Base-by-base conservation (phyloP, 2,113 vertebrate species). In the Camelus dromedarius region DNA sequence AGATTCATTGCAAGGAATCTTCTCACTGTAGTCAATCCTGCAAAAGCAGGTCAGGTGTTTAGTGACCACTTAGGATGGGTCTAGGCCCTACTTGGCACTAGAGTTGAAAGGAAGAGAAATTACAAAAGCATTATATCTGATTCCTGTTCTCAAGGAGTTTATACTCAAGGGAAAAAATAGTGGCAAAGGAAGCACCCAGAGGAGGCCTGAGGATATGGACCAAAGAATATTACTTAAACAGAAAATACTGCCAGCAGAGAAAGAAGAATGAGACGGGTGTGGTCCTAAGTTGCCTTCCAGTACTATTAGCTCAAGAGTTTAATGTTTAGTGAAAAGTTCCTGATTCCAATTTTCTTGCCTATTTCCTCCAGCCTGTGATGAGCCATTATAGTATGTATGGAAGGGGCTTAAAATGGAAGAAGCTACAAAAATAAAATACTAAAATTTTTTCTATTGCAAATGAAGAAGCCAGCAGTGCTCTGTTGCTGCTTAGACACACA, bases 401-500 rank as follows among this genome's bases (percentile, higher is more conserved):
- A 87, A 92, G 60, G 35, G 64, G 30, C 26, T 86, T 80, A 95
- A 92, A 69, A 70, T 26, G n/a, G 46, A 89, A 90, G 32, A 73
- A 2, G 10, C 22, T 83, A 77, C 24, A 88, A 64, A 91, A 77
- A 54, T 77, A 79, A 95, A 92, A 75, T n/a, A 90, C n/a, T 92
- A 80, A 28, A 72, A 66, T n/a, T 58, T 91, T 93, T 95, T 90
- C 52, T 48, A 80, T 26, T 69, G 30, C 52, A 28, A 96, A 64
- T 7, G 26, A 19, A 86, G 92, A 77, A 88, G 67, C 56, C 81
- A 76, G 30, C 70, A 90, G 38, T 81, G 5, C 89, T n/a, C 46
- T 19, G 6, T 60, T 42, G 32, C 54, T 84, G 70, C 20, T 20
- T 75, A 5, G 35, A 66, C 0, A 52, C 58, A 62, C 5, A 3